These are phyloP conservation scores for Anguilla anguilla DNA, from an alignment of 2,797 vertebrate species.

Conservation along the genomic window DNA sequence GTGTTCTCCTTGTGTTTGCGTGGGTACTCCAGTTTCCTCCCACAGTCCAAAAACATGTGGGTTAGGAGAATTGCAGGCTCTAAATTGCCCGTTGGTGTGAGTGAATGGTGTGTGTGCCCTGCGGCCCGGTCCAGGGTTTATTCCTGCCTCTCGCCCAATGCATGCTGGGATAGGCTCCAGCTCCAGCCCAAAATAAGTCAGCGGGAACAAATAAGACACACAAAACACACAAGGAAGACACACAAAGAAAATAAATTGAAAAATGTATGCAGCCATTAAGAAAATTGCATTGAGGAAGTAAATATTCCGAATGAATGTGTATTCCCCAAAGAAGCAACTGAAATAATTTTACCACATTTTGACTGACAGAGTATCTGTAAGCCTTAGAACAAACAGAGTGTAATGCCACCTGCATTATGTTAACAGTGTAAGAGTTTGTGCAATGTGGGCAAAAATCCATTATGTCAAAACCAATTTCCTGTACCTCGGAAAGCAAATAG, in stretches of 20 bases:
- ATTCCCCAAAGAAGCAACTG: slow-evolving; percentile 25
- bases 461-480: slow-evolving; percentile 83
- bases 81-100: no score
- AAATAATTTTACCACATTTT: slow-evolving; percentile 57
- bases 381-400: slow-evolving; percentile 63
- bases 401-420: slow-evolving; percentile 54
- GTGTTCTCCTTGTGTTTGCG: no score
- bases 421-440: slow-evolving; percentile 63
- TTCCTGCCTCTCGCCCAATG: no score
- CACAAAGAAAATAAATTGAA: slow-evolving; percentile 29
- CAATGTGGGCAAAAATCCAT: slow-evolving; percentile 75
- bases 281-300: slow-evolving; percentile 38
- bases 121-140: no score
- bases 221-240: slow-evolving; percentile 35
- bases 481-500: slow-evolving; percentile 71
- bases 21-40: no score
- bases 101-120: no score
- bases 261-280: slow-evolving; percentile 31
- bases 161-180: no score
- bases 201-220: not conserved
- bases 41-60: no score
- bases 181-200: not conserved
- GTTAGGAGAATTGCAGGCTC: no score
- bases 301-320: slow-evolving; percentile 23
- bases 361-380: slow-evolving; percentile 54